phyloP scores from a whole-genome alignment of 2,797 vertebrate species.

The Eleutherodactylus coqui region DNA sequence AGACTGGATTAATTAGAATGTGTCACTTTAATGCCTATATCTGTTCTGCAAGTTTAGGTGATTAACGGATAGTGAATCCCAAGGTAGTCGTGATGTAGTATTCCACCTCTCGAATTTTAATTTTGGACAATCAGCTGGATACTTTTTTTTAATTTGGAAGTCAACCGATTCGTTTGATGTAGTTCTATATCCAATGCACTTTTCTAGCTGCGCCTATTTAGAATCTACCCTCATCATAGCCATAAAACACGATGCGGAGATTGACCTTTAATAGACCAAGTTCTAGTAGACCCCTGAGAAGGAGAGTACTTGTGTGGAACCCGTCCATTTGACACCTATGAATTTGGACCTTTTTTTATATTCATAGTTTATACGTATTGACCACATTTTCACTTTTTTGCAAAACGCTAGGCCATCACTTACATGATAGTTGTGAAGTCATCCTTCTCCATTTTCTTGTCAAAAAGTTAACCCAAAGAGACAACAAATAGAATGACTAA shows the following conservation, averaged over 20 bases:
- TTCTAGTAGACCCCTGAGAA: not conserved
- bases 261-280: not conserved
- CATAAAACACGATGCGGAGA: not conserved
- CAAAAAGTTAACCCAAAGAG: not conserved
- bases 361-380: not conserved
- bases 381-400: not conserved
- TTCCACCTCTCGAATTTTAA: constrained; percentile 1
- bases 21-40: constrained; percentile 8
- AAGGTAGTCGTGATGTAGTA: constrained; percentile 21
- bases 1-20: constrained; percentile 34
- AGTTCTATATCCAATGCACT: not conserved
- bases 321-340: not conserved
- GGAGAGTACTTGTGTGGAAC: not conserved
- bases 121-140: not conserved
- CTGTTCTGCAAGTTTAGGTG: not conserved
- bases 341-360: not conserved
- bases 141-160: not conserved
- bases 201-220: not conserved
- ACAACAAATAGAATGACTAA: not conserved
- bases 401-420: not conserved
- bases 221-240: not conserved
- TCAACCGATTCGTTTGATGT: not conserved
- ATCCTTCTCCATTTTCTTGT: not conserved
- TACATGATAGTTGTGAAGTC: not conserved
- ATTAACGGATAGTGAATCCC: not conserved